Evolutionary conservation across 2,113 vertebrate genomes (phyloP), one percentile per base, ranked within the genome.

Genomic region (Ivindomyrus marchei): DNA sequence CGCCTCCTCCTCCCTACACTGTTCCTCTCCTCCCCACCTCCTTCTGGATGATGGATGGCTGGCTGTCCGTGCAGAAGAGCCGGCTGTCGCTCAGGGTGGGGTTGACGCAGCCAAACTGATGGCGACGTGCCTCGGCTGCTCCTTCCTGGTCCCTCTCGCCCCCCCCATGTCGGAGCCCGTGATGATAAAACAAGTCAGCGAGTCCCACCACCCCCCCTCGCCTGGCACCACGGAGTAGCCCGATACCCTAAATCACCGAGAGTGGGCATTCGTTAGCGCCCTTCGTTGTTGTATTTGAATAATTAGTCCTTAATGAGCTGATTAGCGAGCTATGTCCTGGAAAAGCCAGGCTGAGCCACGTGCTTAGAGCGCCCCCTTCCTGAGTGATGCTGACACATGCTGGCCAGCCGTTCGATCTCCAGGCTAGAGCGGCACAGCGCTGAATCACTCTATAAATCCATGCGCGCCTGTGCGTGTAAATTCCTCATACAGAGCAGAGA

Each of bases 251-350:
- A 87, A 87, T 53, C 49, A 36, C 85, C 1, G 3, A 56, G 31
- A 39, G 15, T 39, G 45, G 27, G 49, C 49, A 47, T 89, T 89
- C 47, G 52, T 85, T 45, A 27, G 39, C 5, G 36, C 24, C 42
- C 52, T 62, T 85, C 45, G 6, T 52, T 89, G 46, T 85, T 52
- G n/a, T 85, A 80, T 58, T 85, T 89, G 80, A 50, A 27, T 85
- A 89, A 89, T 84, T 89, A 80, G 50, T 24, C 80, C 80, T 85
- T 62, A 89, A 89, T 62, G 15, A 85, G 74, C n/a, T 66, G 6
- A 89, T 85, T 89, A 89, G 39, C 15, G 27, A 62, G 74, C 49
- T 9, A 36, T 2, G 39, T 56, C 21, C 80, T 36, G 39, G 36
- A 24, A 0, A 24, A 7, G 39, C 36, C 8, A n/a, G 36, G 49